phyloP scores from a whole-genome alignment of 2,113 vertebrate species.

The Phycodurus eques region DNA sequence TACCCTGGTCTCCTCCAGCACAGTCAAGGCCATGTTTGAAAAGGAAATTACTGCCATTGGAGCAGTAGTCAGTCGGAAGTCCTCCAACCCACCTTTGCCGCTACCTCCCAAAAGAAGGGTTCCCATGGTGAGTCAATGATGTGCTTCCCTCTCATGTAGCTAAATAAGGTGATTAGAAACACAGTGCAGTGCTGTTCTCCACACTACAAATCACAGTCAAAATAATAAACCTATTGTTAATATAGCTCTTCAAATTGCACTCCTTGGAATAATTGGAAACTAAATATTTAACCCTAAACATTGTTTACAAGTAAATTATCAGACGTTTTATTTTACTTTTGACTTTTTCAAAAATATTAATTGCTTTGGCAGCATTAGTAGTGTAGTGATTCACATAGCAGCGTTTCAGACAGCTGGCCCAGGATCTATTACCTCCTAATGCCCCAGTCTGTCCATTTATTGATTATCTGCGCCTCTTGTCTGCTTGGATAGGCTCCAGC shows the following conservation, averaged over 20 bases:
- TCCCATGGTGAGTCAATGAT: slow-evolving; percentile 69
- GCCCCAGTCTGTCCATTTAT: no score
- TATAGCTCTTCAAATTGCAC: no score
- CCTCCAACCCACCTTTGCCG: slow-evolving; percentile 86
- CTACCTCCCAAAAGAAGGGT: slow-evolving; percentile 90
- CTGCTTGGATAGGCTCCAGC: no score
- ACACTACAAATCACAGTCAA: background rate
- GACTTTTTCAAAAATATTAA: background rate
- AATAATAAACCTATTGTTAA: background rate
- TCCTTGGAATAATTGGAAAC: no score
- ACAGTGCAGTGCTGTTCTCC: background rate
- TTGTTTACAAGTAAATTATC: no score
- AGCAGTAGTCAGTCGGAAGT: slow-evolving; percentile 83
- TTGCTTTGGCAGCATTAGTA: background rate
- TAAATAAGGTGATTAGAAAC: background rate
- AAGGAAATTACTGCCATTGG: slow-evolving; percentile 87
- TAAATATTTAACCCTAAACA: no score
- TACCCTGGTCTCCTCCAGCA: slow-evolving; percentile 84
- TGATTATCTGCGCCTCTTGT: no score
- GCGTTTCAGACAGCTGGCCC: background rate
- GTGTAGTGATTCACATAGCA: background rate
- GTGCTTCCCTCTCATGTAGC: background rate
- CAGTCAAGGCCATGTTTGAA: slow-evolving; percentile 87
- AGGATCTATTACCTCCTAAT: background rate
- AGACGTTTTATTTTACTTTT: background rate